Evolutionary conservation across 1,140 invertebrate species (phyloP).

Genomic region (Cotesia glomerata): DNA sequence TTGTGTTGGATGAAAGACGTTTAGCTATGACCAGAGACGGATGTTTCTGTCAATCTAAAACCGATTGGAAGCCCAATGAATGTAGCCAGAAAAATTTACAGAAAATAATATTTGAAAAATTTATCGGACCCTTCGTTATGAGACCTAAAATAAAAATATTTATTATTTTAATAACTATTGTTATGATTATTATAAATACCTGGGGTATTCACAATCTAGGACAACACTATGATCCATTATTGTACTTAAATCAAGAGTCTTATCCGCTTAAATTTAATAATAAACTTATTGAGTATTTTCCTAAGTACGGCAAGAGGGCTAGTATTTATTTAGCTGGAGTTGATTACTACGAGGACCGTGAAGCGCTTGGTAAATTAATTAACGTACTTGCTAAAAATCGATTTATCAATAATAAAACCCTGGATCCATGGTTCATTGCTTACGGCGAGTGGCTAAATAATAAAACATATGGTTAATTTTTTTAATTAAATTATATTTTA

Average conservation of each 20-base stretch:
- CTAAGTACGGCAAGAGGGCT: conserved; percentile 61
- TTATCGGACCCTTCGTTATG: conserved; percentile 61
- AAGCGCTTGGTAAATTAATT: conserved; percentile 44
- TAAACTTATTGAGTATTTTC: conserved; percentile 61
- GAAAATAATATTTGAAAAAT: conserved; percentile 60
- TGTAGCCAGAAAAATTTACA: conserved; percentile 63
- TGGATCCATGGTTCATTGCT: conserved; percentile 57
- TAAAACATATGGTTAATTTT: conserved; percentile 38
- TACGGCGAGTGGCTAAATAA: conserved; percentile 50
- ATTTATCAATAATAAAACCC: conserved; percentile 54
- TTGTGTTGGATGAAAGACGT: conserved; percentile 64
- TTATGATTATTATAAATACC: conserved; percentile 44
- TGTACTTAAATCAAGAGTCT: conserved; percentile 65
- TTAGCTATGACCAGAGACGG: conserved; percentile 60
- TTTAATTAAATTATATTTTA: too few species aligned
- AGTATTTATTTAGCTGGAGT: conserved; percentile 62
- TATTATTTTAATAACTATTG: conserved; percentile 56
- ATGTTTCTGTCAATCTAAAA: conserved; percentile 55
- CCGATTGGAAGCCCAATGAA: conserved; percentile 60
- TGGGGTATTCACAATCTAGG: conserved; percentile 62
- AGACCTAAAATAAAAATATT: conserved; percentile 59
- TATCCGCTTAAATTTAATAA: conserved; percentile 58
- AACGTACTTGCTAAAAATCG: conserved; percentile 46
- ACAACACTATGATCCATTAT: conserved; percentile 68
- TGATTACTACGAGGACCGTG: conserved; percentile 54